Evolutionary conservation across 2,888 invertebrate genomes (phyloP), one percentile per base, ranked within the genome.

Genomic region (Rapana venosa): DNA sequence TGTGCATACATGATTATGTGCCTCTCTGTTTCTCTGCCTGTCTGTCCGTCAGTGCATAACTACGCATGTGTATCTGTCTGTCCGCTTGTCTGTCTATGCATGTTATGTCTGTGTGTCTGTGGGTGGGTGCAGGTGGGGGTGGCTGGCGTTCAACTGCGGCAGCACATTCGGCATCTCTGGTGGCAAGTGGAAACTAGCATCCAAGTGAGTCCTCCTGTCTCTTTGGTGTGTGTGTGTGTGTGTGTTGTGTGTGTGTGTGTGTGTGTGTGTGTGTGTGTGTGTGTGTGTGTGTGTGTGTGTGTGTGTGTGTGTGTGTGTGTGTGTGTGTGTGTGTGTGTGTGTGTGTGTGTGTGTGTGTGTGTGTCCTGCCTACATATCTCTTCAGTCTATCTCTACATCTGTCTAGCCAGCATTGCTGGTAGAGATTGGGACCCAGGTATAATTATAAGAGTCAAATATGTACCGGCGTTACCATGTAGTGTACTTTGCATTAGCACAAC

Each of bases 111-210:
- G 66, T 66, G 32, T 70, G 61, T 88, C 17, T 88, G 79, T 79
- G n/a, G 35, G 58, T 89, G 36, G 77, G 74, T 66, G 85, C 91
- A 96, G 96, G 96, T 99, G 99, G 99, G 99, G 99, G 0, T 99
- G 99, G 99, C 96, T 99, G 89, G 99, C 98, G 0, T 99, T 99
- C 96, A 99, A 99, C 96, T 98, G 98, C 88, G 99, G 99, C n/a
- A 97, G 97, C 92, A 97, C 97, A 0, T 97, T 97, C 93, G 97
- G 97, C 96, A 97, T 98, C 17, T 97, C 98, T 91, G 98, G 98
- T 0, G 97, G 97, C 13, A 98, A 98, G 96, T 99, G 99, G 98
- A 98, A 98, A 95, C 98, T 98, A 35, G 91, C 91, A 58, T 90
- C 91, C 4, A 91, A 90, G 91, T 91, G 77, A 87, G 91, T 87